Percentiles rank a stretch among this genome's conserved stretches.
These are phyloP conservation scores for Lordiphosa fenestrarum DNA, from an alignment of 2,888 invertebrate genomes.

Conservation along the genomic window DNA sequence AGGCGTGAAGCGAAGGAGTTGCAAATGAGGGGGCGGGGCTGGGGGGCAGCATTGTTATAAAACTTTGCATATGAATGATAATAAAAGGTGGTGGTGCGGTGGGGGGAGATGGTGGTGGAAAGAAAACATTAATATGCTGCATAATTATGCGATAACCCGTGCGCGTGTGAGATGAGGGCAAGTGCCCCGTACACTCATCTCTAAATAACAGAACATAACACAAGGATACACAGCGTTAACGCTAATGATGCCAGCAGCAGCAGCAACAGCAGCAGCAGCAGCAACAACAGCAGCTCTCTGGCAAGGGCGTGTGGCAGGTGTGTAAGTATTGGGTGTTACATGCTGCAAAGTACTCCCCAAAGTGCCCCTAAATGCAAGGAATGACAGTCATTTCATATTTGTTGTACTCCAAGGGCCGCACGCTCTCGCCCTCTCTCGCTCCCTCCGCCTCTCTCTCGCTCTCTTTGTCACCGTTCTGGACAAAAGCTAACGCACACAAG, in stretches of 20 bases:
- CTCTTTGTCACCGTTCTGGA: conserved; percentile 4
- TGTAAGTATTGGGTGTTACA: conserved; percentile 70
- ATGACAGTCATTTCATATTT: conserved; percentile 73
- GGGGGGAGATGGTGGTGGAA: conserved; percentile 20
- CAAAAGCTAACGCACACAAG: conserved; percentile 54
- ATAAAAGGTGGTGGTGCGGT: conserved; percentile 22
- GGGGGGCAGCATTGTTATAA: conserved; percentile 33
- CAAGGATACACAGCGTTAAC: conserved; percentile 67
- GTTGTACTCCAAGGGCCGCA: conserved; percentile 61
- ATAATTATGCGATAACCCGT: conserved; percentile 69
- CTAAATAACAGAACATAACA: conserved; percentile 56
- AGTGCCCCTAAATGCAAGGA: conserved; percentile 76
- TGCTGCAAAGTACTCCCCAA: conserved; percentile 72
- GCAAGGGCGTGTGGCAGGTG: conserved; percentile 46
- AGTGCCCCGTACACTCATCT: neutral
- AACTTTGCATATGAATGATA: conserved; percentile 61
- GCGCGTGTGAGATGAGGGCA: conserved; percentile 7
- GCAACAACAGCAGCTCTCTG: conserved; percentile 24
- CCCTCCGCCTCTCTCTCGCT: neutral
- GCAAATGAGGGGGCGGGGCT: neutral
- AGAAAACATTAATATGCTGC: conserved; percentile 67
- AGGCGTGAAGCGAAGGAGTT: conserved; percentile 42
- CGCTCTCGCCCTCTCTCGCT: conserved; percentile 13
- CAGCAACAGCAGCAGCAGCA: conserved; percentile 21
- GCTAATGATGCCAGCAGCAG: conserved; percentile 69